Base-by-base conservation (phyloP, 2,113 vertebrate genomes). In the Ursus arctos region DNA sequence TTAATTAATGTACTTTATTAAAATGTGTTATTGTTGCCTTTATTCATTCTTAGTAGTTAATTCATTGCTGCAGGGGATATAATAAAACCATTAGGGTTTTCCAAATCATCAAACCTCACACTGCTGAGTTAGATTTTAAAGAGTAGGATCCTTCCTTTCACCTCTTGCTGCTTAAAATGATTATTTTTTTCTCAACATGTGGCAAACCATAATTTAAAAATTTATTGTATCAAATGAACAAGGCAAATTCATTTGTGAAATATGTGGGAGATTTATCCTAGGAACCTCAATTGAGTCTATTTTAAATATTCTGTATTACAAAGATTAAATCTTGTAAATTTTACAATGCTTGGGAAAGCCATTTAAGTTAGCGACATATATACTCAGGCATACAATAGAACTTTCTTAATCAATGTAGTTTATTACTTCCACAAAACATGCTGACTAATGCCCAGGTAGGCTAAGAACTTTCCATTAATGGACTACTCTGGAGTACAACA, bases 1-100 rank as follows among this genome's bases (percentile, higher is more conserved):
- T 2, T 97, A 98, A 98, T 98, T 95, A 96, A 53, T 97, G 81
- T 91, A 7, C 31, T 97, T 97, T 98, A 53, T 96, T 95, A 97
- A 98, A 97, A 95, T 88, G 71, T 49, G 1, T 16, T 97, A 80
- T 94, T 98, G 72, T 98, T 98, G 93, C 82, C 81, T 91, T 95
- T 90, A 94, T 97, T 97, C 91, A 89, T 86, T 92, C 77, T 95
- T 77, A 31, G 24, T 8, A 79, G 63, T 95, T 97, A 97, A 95
- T 97, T 98, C 63, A 61, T 49, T 94, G 63, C 84, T 94, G 33
- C 97, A 96, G 72, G 95, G 71, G 19, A 98, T 97, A 12, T 18
- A 93, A 89, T 96, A 95, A 96, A 88, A 67, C 40, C 79, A 74
- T 95, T 80, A 96, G 90, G 51, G 16, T n/a, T 71, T 97, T 97